A percentile compares a stretch with the other conserved stretches of the same genome.
These are phyloP conservation scores for Scaptomyza graminum DNA, from an alignment of 1,140 invertebrate genomes.

Conservation along the genomic window DNA sequence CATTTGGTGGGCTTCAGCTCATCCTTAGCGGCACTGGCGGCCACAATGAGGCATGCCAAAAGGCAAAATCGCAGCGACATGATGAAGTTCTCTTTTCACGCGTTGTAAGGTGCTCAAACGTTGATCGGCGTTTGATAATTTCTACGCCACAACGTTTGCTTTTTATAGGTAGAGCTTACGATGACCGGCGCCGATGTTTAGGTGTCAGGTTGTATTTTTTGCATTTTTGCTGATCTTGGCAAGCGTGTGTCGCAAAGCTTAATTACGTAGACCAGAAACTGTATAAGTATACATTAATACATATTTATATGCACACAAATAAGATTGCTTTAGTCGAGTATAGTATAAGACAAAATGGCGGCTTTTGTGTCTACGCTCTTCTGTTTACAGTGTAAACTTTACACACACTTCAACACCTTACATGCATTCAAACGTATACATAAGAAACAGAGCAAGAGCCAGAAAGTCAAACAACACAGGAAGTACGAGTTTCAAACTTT, in stretches of 20 bases:
- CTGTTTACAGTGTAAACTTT: too few relatives aligned
- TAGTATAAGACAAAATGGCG: too few relatives aligned
- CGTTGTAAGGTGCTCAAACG: constrained; percentile 62
- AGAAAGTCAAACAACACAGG: too few relatives aligned
- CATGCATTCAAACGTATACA: too few relatives aligned
- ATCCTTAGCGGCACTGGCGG: constrained; percentile 57
- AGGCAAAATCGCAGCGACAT: constrained; percentile 68
- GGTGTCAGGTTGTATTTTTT: constrained; percentile 6
- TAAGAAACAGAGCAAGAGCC: too few relatives aligned
- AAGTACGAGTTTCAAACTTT: too few relatives aligned
- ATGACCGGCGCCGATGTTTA: constrained; percentile 13
- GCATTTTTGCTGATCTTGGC: constrained; percentile 52
- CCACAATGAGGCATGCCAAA: constrained; percentile 65
- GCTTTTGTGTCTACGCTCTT: too few relatives aligned
- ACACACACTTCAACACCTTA: too few relatives aligned
- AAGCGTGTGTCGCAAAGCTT: constrained; percentile 31
- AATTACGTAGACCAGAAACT: constrained; percentile 16
- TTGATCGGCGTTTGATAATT: constrained; percentile 63
- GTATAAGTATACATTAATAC: constrained; percentile 4
- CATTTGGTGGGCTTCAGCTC: constrained; percentile 70
- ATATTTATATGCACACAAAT: constrained; percentile 8
- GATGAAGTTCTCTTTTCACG: too few relatives aligned
- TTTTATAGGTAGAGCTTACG: constrained; percentile 51
- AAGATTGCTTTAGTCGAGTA: not conserved
- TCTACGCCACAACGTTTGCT: not conserved